These are phyloP conservation scores for Aphelocoma californica DNA, from an alignment of 2,797 vertebrate genomes.

Conservation along the genomic window DNA sequence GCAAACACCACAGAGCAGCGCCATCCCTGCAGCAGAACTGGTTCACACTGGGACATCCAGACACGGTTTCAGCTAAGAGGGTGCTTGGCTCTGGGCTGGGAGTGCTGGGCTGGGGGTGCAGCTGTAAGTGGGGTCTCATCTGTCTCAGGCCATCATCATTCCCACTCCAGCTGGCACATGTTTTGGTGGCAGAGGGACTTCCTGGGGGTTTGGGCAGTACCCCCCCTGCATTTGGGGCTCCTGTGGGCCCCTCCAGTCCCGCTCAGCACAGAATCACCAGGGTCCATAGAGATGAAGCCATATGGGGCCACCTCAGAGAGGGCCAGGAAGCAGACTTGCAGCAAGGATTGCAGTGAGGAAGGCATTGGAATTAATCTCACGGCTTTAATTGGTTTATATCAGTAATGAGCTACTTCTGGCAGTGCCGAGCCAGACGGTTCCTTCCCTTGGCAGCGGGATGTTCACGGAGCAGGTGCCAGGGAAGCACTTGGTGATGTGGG, in stretches of 20 bases:
- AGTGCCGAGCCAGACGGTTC: background rate
- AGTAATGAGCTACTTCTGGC: background rate
- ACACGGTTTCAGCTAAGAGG: background rate
- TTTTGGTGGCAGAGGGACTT: background rate
- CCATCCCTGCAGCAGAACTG: background rate
- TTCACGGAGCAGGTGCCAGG: background rate
- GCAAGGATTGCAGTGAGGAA: background rate
- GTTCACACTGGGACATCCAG: background rate
- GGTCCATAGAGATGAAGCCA: accelerated
- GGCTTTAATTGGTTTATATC: background rate
- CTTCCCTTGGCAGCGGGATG: background rate
- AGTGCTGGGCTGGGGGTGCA: background rate
- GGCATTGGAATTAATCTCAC: background rate
- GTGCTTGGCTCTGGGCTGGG: background rate
- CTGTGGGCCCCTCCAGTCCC: background rate
- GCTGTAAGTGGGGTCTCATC: background rate
- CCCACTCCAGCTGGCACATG: accelerated
- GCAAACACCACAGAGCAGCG: background rate
- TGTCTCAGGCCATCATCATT: background rate
- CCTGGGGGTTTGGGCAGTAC: background rate
- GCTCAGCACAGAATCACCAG: accelerated
- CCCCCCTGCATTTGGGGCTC: accelerated
- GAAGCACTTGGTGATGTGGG: background rate
- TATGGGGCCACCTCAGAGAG: accelerated
- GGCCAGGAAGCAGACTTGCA: background rate